phyloP scores from a whole-genome alignment of 2,113 vertebrate species.

The Tragelaphus scriptus region DNA sequence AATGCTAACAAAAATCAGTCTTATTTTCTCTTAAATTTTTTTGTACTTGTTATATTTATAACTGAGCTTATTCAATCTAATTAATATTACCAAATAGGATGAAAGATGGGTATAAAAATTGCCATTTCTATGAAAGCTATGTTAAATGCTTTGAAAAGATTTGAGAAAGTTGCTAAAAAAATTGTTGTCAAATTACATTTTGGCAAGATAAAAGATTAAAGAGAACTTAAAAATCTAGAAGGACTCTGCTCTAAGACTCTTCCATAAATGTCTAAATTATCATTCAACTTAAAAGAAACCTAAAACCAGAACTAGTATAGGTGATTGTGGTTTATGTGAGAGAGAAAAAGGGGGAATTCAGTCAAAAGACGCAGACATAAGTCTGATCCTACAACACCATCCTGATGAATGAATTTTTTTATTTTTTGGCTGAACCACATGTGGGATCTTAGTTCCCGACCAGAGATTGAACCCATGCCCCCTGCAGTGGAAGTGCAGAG shows the following conservation, averaged over 20 bases:
- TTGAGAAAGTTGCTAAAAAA: conserved; percentile 44
- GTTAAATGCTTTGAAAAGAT: conserved; percentile 4
- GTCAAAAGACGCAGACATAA: not conserved
- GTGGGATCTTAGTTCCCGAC: not conserved
- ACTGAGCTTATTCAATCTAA: not conserved
- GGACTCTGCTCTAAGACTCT: not conserved
- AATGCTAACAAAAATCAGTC: not conserved
- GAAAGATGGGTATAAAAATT: not conserved
- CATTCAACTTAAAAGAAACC: not conserved
- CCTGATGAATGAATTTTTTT: not conserved
- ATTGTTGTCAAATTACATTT: conserved; percentile 6
- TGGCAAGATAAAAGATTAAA: conserved; percentile 7
- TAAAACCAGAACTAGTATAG: not conserved
- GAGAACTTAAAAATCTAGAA: conserved; percentile 29
- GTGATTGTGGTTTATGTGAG: not conserved
- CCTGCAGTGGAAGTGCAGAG: not conserved
- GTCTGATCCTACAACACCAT: not conserved
- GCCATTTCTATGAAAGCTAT: not conserved
- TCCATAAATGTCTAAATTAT: not conserved
- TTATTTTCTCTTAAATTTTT: not conserved
- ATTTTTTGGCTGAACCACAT: not conserved
- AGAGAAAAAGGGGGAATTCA: not conserved
- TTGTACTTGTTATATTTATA: not conserved
- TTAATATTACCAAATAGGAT: not conserved
- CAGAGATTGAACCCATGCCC: not conserved